Base-by-base conservation (phyloP, 2,797 vertebrate genomes). In the Lepus townsendii region DNA sequence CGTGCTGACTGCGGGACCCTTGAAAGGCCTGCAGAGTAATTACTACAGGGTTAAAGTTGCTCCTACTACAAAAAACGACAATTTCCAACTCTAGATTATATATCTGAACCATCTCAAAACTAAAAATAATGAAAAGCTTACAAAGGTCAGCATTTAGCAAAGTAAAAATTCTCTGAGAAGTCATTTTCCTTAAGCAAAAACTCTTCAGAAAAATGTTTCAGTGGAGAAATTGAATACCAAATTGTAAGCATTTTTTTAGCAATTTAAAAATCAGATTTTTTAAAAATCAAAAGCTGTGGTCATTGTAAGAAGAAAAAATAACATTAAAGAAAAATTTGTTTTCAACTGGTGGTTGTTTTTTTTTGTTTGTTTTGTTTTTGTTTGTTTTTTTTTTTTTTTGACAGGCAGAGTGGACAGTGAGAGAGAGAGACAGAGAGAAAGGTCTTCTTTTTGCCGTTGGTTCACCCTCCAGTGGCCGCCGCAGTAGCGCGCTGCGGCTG, bases 101-200 rank as follows among this genome's bases (percentile, higher is more conserved):
- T 65, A 93, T 96, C 88, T 93, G 93, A 85, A 95, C 78, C 76
- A 88, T 87, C 95, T 95, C 52, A 73, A 90, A 93, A 97, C 79
- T 91, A 95, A 96, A 96, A 96, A 95, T 88, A 89, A 83, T 26
- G 69, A 79, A 96, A 96, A 79, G 83, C 3, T 27, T 79, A 78
- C 82, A 87, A 82, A 76, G n/a, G n/a, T 88, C 63, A 96, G 94
- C 87, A 1, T 77, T 38, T 92, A 83, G 94, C 69, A 93, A 68
- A 89, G 93, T 11, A 10, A 57, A 47, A 17, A 32, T 96, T 69
- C 0, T 79, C 80, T 63, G 26, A 90, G 54, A 96, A 65, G 2
- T 3, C 76, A 91, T 90, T 93, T 94, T 88, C 88, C 47, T 83
- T 47, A 47, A 47, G 42, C 42, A 47, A 47, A 47, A 47, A 47